Evolutionary conservation across 1,140 invertebrate genomes (phyloP).

Genomic region (Magallana angulata): DNA sequence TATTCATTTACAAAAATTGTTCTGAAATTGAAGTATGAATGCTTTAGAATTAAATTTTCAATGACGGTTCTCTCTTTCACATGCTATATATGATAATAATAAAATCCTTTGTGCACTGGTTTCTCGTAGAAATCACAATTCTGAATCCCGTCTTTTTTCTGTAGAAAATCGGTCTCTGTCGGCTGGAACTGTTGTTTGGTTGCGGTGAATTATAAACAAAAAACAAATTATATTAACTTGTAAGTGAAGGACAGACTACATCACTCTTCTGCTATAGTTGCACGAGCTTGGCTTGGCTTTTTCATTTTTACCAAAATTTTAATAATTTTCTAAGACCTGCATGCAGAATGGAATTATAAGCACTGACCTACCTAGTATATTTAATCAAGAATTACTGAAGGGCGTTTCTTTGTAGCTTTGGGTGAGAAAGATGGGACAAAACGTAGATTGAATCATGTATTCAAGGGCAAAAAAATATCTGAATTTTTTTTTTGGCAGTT

Average conservation of each 20-base stretch:
- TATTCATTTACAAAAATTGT: neutral
- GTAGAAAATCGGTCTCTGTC: slow-evolving; percentile 54
- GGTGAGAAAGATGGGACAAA: neutral
- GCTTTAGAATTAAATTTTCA: neutral
- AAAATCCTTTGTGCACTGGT: neutral
- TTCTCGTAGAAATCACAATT: slow-evolving; percentile 1
- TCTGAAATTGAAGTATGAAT: neutral
- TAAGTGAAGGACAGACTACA: slow-evolving; percentile 44
- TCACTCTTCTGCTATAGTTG: slow-evolving; percentile 36
- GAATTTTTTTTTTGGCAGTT: too few relatives aligned
- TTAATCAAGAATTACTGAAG: neutral
- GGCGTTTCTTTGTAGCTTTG: neutral
- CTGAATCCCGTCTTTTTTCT: slow-evolving; percentile 38
- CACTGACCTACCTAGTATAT: neutral
- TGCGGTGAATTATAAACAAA: slow-evolving; percentile 38
- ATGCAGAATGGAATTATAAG: neutral
- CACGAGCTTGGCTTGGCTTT: slow-evolving; percentile 36
- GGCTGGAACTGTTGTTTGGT: slow-evolving; percentile 56
- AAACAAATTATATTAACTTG: neutral
- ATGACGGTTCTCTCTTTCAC: neutral
- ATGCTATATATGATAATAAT: neutral
- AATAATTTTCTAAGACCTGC: neutral
- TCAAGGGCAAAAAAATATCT: too few relatives aligned
- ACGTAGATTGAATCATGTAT: too few relatives aligned
- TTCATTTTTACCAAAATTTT: neutral